Evolutionary conservation across 2,888 invertebrate species (phyloP), one percentile per base, ranked within the genome.

Genomic region (Ecdyonurus torrentis): DNA sequence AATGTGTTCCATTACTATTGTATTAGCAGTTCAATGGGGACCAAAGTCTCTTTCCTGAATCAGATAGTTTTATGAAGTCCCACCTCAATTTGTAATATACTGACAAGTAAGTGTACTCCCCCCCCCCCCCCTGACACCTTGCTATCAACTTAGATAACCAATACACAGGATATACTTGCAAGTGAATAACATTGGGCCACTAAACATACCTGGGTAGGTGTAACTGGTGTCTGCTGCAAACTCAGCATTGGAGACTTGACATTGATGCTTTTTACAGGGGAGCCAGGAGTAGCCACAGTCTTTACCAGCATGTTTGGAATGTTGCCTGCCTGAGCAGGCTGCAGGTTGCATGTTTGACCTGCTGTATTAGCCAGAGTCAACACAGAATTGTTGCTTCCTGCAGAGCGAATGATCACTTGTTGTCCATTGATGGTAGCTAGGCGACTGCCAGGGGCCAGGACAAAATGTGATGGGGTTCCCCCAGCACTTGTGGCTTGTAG

Each of bases 371-470:
- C 20, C 55, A 55, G 22, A 22, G 55, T 55, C 55, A 55, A 7
- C 55, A 55, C 19, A n/a, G 55, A 20, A 20, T 55, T 55, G 15
- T 7, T 55, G 15, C 7, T 5, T 5, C 55, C 55, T 50, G 89
- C 83, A 1, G 87, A 85, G 59, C 89, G 79, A 65, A 91, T 87
- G 58, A 91, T 78, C 25, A 91, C 89, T 74, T 91, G 91, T 71
- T 91, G 91, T 0, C 91, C 91, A 72, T 88, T 88, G 24, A 91
- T 85, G 0, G 88, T 89, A 0, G 90, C 89, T 63, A 91, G 79
- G 72, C 90, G 89, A 7, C 90, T 83, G 73, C 90, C 91, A 10
- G 37, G 37, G 5, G 90, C 91, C 19, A 86, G 81, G 1, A 89
- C 88, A 65, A 91, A 78, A 73, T 91, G 90, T 71, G 89, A 89